phyloP scores from a whole-genome alignment of 2,888 invertebrate genomes.

The Phortica okadai region DNA sequence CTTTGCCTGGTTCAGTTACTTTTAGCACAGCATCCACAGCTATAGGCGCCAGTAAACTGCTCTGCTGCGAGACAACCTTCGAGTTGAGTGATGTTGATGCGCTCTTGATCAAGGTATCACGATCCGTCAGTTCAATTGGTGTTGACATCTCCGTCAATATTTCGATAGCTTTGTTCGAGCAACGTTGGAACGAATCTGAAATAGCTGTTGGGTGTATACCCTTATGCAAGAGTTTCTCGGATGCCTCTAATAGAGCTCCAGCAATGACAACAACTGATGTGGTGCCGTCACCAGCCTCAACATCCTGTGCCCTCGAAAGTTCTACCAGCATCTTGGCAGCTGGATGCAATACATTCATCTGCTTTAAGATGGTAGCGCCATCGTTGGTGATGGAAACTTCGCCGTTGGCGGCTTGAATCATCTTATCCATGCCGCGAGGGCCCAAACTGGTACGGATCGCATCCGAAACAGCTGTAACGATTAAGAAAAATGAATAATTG shows the following conservation, averaged over 20 bases:
- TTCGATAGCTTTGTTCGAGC: constrained; percentile 75
- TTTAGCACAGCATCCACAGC: constrained; percentile 97
- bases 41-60: constrained; percentile 94
- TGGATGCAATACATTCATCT: constrained; percentile 98
- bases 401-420: constrained; percentile 98
- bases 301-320: constrained; percentile 97
- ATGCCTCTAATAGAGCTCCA: constrained; percentile 95
- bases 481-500: constrained; percentile 33
- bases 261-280: constrained; percentile 99
- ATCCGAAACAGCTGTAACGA: constrained; percentile 92
- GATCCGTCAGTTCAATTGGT: constrained; percentile 90
- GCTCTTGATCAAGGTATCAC: constrained; percentile 91
- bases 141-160: constrained; percentile 90
- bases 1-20: constrained; percentile 79
- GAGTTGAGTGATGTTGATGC: constrained; percentile 99
- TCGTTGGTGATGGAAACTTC: constrained; percentile 99
- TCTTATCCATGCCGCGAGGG: constrained; percentile 99
- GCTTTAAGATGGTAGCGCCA: constrained; percentile 99
- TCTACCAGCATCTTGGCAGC: constrained; percentile 99
- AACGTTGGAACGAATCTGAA: constrained; percentile 95
- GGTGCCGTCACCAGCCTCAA: constrained; percentile 99
- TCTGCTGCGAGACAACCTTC: constrained; percentile 99
- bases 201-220: constrained; percentile 99
- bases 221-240: constrained; percentile 92
- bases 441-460: constrained; percentile 99